phyloP scores from a whole-genome alignment of 1,140 invertebrate species.

The Magallana angulata region DNA sequence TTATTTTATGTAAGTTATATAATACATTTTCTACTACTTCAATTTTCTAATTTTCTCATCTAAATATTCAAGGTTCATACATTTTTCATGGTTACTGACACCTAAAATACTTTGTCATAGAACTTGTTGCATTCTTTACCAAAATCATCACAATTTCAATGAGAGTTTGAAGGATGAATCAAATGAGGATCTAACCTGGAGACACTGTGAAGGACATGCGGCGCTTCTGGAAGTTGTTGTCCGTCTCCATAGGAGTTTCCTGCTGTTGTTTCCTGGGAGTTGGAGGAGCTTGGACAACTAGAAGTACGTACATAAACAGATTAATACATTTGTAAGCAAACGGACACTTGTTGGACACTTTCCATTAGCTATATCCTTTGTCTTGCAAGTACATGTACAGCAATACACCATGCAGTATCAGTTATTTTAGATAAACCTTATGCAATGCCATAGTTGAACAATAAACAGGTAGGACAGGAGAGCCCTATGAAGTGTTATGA shows the following conservation, averaged over 20 bases:
- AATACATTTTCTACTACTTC: too few species aligned
- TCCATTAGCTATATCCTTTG: slow-evolving; percentile 15
- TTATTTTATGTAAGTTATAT: too few species aligned
- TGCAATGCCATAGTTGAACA: background rate
- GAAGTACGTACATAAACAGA: slow-evolving; percentile 16
- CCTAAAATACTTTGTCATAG: too few species aligned
- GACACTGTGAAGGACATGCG: slow-evolving; percentile 41
- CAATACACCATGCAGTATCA: slow-evolving; percentile 1
- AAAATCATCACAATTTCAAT: too few species aligned
- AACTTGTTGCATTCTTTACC: too few species aligned
- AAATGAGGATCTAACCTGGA: slow-evolving; percentile 45
- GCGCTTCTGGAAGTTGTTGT: slow-evolving; percentile 48
- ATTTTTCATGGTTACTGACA: too few species aligned
- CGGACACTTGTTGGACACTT: background rate
- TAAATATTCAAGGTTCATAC: too few species aligned
- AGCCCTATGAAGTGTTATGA: background rate
- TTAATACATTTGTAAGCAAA: background rate
- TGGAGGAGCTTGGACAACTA: background rate
- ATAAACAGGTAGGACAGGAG: background rate
- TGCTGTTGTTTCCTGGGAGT: slow-evolving; percentile 35
- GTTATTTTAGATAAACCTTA: background rate
- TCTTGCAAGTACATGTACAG: background rate
- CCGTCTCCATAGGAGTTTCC: slow-evolving; percentile 61
- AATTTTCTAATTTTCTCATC: too few species aligned
- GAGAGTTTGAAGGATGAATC: too few species aligned